Conservation (phyloP, 1,140 invertebrate genomes). For the Procambarus clarkii region DNA sequence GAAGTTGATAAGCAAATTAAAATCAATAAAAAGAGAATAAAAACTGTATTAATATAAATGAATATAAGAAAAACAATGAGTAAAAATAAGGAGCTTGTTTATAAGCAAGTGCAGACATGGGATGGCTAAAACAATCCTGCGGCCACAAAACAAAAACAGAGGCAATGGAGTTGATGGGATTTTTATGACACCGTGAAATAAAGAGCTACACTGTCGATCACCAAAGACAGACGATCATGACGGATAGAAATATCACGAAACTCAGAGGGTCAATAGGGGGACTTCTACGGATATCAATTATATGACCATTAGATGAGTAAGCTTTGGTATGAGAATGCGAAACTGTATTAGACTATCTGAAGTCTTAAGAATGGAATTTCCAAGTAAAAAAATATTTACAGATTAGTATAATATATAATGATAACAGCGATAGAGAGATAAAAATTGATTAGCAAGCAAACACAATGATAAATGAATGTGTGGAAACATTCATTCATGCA, state of each 20-base stretch:
- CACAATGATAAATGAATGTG: conserved; percentile 48
- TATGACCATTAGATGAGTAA: conserved; percentile 3
- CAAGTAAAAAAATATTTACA: not conserved
- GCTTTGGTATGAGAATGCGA: not conserved
- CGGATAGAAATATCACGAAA: not conserved
- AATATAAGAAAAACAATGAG: not conserved
- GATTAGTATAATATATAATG: not conserved
- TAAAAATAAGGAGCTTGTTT: not conserved
- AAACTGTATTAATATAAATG: not conserved
- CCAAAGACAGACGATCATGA: not conserved
- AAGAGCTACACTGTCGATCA: not conserved
- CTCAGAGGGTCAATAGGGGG: not conserved
- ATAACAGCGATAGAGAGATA: conserved; percentile 56
- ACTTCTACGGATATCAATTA: not conserved
- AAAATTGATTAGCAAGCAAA: conserved; percentile 55
- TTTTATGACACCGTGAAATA: not conserved
- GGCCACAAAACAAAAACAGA: conserved; percentile 5
- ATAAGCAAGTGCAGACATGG: not conserved
- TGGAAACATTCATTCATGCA: conserved; percentile 52
- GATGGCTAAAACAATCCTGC: not conserved
- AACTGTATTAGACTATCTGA: not conserved
- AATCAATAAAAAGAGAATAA: not conserved
- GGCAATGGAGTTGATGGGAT: not conserved
- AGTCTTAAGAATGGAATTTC: not conserved
- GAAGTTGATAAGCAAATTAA: not conserved